Conservation (phyloP, 2,888 invertebrate genomes). For the Holacanthella duospinosa region DNA sequence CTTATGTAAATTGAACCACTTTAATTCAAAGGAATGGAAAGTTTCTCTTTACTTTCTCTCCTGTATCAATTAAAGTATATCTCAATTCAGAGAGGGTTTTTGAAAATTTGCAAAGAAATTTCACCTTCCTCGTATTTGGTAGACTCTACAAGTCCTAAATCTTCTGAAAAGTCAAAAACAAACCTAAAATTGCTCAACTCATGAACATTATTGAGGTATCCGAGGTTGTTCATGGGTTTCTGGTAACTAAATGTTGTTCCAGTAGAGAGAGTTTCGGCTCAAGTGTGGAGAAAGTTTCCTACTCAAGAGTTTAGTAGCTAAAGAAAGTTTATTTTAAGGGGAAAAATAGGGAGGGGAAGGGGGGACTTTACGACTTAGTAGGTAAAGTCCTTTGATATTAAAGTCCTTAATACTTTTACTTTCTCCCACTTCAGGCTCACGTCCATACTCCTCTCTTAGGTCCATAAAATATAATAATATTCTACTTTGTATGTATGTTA, state of each 20-base stretch:
- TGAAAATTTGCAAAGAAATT: too few relatives aligned
- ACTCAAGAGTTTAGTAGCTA: too few relatives aligned
- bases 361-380: not conserved
- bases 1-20: not conserved
- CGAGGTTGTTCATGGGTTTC: not conserved
- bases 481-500: too few relatives aligned
- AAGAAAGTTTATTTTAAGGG: not conserved
- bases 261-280: too few relatives aligned
- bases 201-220: too few relatives aligned
- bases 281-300: too few relatives aligned
- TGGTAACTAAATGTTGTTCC: too few relatives aligned
- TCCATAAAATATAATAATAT: not conserved
- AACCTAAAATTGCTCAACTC: not conserved
- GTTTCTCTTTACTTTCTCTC: not conserved
- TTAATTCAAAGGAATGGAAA: not conserved
- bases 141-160: not conserved
- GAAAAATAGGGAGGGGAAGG: not conserved
- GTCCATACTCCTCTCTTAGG: not conserved
- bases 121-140: not conserved
- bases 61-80: too few relatives aligned
- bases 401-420: not conserved
- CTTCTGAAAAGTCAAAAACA: not conserved
- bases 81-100: too few relatives aligned
- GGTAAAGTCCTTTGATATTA: slow-evolving; percentile 1
- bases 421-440: not conserved